Conservation (phyloP, 2,113 vertebrate species). For the Piprites chloris region DNA sequence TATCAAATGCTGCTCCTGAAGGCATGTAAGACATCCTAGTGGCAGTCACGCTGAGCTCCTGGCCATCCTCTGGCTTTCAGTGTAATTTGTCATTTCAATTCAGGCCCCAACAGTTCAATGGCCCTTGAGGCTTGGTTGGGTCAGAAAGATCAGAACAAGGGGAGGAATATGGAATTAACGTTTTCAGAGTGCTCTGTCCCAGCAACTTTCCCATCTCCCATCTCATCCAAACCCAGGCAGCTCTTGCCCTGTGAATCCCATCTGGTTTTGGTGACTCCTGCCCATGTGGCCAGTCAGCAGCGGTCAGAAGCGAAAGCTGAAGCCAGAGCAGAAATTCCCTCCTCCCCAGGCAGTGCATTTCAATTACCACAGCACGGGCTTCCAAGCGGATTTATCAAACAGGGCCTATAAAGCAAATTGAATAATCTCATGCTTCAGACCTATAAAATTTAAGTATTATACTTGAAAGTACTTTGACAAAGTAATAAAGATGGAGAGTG, state of each 20-base stretch:
- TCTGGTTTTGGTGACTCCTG: neutral
- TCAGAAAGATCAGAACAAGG: neutral
- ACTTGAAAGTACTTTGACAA: constrained; percentile 56
- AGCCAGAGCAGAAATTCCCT: neutral
- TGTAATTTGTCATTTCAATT: constrained; percentile 33
- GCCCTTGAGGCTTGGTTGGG: neutral
- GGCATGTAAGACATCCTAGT: neutral
- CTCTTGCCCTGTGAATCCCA: neutral
- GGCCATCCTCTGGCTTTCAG: neutral
- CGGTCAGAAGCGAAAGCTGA: neutral
- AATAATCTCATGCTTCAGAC: constrained; percentile 61
- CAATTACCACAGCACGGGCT: neutral
- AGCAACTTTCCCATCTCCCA: neutral
- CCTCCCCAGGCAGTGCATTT: constrained; percentile 20
- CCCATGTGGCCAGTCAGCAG: neutral
- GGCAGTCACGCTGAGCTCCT: neutral
- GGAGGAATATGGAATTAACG: neutral
- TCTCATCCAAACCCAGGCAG: neutral
- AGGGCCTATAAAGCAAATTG: constrained; percentile 63
- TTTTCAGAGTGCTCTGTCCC: neutral
- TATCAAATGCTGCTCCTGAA: neutral
- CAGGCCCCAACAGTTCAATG: neutral
- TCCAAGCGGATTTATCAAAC: constrained; percentile 65
- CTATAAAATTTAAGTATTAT: constrained; percentile 60
- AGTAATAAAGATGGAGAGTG: constrained; percentile 48